phyloP scores from a whole-genome alignment of 2,113 vertebrate species.

The Grus americana region DNA sequence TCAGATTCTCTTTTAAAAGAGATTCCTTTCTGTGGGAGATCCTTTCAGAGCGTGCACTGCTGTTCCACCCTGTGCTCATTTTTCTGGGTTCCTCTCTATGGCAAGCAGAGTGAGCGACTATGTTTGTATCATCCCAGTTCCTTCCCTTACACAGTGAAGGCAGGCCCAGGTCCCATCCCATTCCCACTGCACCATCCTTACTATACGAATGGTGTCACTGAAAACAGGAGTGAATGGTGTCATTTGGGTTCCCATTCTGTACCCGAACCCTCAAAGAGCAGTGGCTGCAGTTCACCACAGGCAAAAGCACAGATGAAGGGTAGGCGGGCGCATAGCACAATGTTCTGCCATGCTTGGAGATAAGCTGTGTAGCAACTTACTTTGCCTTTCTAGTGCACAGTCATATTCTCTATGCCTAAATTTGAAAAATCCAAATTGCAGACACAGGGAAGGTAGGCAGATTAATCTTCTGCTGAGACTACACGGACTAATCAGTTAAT shows the following conservation, averaged over 20 bases:
- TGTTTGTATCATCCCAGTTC: neutral
- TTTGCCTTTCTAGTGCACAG: neutral
- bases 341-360: neutral
- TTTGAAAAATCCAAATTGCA: neutral
- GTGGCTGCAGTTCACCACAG: neutral
- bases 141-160: neutral
- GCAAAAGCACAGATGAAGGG: neutral
- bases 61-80: neutral
- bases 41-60: neutral
- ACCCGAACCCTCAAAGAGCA: neutral
- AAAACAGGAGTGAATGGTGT: neutral
- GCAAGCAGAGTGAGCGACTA: fast-evolving
- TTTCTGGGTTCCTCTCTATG: neutral
- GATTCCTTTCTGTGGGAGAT: neutral
- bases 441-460: neutral
- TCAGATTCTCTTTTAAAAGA: neutral
- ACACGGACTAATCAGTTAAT: neutral
- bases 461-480: neutral
- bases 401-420: neutral
- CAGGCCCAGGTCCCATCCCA: neutral
- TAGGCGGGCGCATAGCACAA: fast-evolving
- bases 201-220: fast-evolving
- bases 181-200: neutral
- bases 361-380: neutral
- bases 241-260: neutral